Evolutionary conservation across 2,888 invertebrate species (phyloP).

Genomic region (Dryomyza anilis): DNA sequence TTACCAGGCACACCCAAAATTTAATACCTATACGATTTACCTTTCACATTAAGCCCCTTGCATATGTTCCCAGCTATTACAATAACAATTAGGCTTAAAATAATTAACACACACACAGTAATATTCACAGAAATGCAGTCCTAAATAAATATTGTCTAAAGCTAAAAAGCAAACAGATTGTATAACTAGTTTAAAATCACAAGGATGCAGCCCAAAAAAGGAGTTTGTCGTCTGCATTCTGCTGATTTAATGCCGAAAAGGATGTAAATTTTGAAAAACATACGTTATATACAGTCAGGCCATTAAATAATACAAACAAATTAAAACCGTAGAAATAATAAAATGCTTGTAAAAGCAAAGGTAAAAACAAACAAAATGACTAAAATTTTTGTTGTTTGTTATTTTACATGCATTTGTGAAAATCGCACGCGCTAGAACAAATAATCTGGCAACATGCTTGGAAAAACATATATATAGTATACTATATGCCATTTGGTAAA

Average conservation of each 20-base stretch:
- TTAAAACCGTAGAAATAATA: no score
- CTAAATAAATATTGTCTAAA: conserved; percentile 22
- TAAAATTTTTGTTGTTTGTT: no score
- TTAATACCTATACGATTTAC: no score
- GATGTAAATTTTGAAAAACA: no score
- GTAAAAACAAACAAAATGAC: conserved; percentile 9
- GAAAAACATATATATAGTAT: no score
- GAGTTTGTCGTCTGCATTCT: neutral
- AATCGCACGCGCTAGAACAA: neutral
- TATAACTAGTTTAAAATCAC: conserved; percentile 1
- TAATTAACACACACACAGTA: neutral
- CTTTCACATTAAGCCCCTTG: no score
- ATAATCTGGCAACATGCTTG: conserved; percentile 7
- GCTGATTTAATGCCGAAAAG: neutral
- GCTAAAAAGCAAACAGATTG: conserved; percentile 12
- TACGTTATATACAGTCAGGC: neutral
- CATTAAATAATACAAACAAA: neutral
- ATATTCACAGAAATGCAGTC: neutral
- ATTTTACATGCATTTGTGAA: conserved; percentile 10
- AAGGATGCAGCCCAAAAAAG: neutral
- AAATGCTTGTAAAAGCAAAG: neutral
- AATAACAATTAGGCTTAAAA: conserved; percentile 39
- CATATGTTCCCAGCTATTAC: conserved; percentile 33
- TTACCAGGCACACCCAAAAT: no score
- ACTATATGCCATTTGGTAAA: conserved; percentile 3